phyloP scores from a whole-genome alignment of 2,113 vertebrate genomes.

The Rhea pennata region DNA sequence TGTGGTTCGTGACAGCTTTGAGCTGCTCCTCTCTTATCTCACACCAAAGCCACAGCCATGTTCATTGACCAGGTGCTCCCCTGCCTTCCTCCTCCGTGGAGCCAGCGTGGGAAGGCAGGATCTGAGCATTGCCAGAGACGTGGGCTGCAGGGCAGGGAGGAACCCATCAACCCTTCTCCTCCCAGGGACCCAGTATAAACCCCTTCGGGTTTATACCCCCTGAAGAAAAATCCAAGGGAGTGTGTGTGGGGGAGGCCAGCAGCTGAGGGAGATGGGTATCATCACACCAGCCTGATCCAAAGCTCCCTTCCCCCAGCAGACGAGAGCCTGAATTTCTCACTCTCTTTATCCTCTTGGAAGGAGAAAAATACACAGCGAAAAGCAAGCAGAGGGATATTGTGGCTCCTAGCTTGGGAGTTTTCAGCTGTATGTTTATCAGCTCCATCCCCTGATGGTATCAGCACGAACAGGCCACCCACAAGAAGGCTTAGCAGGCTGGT shows the following conservation, averaged over 20 bases:
- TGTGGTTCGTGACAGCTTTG: background rate
- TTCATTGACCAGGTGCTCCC: constrained; percentile 43
- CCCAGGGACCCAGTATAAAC: background rate
- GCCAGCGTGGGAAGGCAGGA: constrained; percentile 65
- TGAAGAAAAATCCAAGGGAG: background rate
- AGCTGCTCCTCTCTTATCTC: constrained; percentile 61
- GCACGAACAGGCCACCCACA: constrained; percentile 74
- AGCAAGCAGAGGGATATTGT: constrained; percentile 8
- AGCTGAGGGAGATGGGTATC: background rate
- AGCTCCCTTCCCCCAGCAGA: constrained; percentile 1
- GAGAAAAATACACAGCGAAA: constrained; percentile 44
- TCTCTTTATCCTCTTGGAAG: constrained; percentile 41
- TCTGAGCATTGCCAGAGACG: background rate
- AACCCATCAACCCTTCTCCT: background rate
- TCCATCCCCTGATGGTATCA: constrained; percentile 63
- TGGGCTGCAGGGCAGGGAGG: background rate
- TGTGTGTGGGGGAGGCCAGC: background rate
- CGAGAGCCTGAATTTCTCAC: constrained; percentile 30
- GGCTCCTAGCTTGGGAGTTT: constrained; percentile 59
- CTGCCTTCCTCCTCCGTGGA: constrained; percentile 44
- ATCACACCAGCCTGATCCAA: background rate
- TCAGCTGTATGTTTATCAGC: constrained; percentile 71
- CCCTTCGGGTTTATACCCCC: background rate
- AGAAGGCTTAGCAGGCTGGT: constrained; percentile 64
- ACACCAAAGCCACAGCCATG: constrained; percentile 54